Evolutionary conservation across 1,140 invertebrate species (phyloP), one percentile per base, ranked within the genome.

Genomic region (Marisa cornuarietis): DNA sequence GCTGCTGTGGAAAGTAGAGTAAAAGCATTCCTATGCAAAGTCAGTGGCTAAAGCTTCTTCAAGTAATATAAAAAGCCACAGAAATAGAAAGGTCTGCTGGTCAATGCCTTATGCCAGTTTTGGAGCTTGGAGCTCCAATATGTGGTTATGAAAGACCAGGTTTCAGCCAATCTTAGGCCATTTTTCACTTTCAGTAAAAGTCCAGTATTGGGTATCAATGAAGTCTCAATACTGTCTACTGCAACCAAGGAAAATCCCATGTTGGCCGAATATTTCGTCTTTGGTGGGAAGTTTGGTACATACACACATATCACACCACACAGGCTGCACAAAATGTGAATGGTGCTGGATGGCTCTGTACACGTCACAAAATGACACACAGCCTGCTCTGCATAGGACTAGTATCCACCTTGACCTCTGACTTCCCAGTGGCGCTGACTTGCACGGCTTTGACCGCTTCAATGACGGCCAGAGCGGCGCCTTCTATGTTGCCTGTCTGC

Each of bases 401-500:
- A 10, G 26, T 26, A 42, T 71, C 31, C 69, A 20, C 31, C 69
- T 54, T 54, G 20, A 52, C 42, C 71, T 54, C 71, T 49, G 16
- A 49, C 71, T 54, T 22, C 71, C 49, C 49, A 24, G 31, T 24
- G 0, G 51, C 51, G 18, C 69, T 71, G 26, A 10, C 69, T 11
- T 58, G 52, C 49, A 82, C 81, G 14, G 63, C 54, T 20, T 75
- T 72, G 22, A 79, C 83, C 2, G 83, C 83, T 20, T 79, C 68
- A 26, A 84, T 62, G 52, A 84, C 83, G 24, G 83, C 83, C 20
- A 58, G 76, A 20, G 81, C 79, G 68, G 81, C 83, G 68, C 81
- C 83, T 22, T 82, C 83, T 42, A 84, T 77, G 71, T 84, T 68
- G 16, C 83, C 83, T 18, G 79, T 62, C 52, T 83, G 83, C 11